These are phyloP conservation scores for Mirounga angustirostris DNA, from an alignment of 2,113 vertebrate genomes.

Conservation along the genomic window DNA sequence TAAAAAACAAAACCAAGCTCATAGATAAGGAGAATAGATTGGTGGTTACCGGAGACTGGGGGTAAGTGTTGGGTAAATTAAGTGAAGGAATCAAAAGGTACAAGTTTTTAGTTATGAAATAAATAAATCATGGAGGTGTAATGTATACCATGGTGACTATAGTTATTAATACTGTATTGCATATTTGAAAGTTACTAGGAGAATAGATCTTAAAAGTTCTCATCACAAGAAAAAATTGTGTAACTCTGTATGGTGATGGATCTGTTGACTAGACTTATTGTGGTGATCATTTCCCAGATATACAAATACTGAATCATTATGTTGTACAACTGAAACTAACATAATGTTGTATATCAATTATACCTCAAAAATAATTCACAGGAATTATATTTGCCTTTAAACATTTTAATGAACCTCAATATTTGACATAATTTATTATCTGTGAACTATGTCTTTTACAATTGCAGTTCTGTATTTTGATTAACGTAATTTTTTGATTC, in stretches of 20 bases:
- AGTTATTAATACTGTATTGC: not conserved
- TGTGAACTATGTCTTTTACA: not conserved
- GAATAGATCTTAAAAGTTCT: not conserved
- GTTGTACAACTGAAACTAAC: not conserved
- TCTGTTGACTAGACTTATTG: not conserved
- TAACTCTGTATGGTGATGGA: not conserved
- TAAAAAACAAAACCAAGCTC: not conserved
- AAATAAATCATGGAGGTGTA: not conserved
- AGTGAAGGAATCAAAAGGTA: not conserved
- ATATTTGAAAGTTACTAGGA: not conserved
- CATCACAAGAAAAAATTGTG: not conserved
- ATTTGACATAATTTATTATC: not conserved
- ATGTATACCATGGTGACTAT: not conserved
- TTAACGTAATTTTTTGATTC: not conserved
- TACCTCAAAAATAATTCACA: not conserved
- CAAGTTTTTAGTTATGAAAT: not conserved
- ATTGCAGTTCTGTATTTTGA: not conserved
- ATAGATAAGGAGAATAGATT: not conserved
- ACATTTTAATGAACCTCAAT: not conserved
- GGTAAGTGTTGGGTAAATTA: not conserved
- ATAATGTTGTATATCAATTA: not conserved
- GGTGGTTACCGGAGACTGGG: not conserved
- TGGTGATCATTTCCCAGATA: not conserved
- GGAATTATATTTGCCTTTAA: not conserved
- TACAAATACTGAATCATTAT: not conserved